Percentiles rank a stretch among this genome's conserved stretches.
phyloP scores from a whole-genome alignment of 2,888 invertebrate species.

The Dynastes maya region DNA sequence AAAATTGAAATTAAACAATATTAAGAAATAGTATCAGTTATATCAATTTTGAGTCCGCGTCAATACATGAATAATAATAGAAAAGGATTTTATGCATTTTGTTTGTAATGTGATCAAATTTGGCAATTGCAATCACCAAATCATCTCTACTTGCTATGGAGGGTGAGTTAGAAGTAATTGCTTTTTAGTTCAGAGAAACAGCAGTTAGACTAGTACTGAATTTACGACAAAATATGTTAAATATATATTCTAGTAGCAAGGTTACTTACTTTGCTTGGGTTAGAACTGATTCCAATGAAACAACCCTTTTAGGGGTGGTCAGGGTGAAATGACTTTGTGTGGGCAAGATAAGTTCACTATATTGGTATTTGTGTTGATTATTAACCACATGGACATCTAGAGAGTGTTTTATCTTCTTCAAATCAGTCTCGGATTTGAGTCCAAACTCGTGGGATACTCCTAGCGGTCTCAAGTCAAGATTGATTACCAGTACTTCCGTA shows the following conservation, averaged over 20 bases:
- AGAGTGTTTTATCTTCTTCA: constrained; percentile 76
- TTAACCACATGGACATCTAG: constrained; percentile 82
- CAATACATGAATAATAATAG: too few species aligned
- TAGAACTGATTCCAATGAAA: constrained; percentile 75
- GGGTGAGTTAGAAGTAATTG: too few species aligned
- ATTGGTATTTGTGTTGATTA: constrained; percentile 82
- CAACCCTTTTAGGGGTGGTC: constrained; percentile 79
- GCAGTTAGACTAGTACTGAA: too few species aligned
- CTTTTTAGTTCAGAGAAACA: too few species aligned
- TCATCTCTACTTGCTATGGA: too few species aligned
- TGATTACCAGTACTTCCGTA: constrained; percentile 69
- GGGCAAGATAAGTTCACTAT: constrained; percentile 78
- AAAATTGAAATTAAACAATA: too few species aligned
- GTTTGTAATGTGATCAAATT: too few species aligned
- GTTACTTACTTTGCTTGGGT: constrained; percentile 54
- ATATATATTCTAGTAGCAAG: background rate
- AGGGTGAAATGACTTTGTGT: constrained; percentile 77
- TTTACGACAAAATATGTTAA: too few species aligned
- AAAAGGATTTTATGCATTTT: too few species aligned
- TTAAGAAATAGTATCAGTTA: too few species aligned
- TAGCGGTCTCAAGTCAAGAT: constrained; percentile 82
- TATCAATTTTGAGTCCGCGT: too few species aligned
- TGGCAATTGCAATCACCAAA: too few species aligned
- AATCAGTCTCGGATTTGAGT: constrained; percentile 77
- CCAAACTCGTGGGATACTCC: constrained; percentile 85